phyloP scores from a whole-genome alignment of 2,113 vertebrate species.

The Thryonomys swinderianus region DNA sequence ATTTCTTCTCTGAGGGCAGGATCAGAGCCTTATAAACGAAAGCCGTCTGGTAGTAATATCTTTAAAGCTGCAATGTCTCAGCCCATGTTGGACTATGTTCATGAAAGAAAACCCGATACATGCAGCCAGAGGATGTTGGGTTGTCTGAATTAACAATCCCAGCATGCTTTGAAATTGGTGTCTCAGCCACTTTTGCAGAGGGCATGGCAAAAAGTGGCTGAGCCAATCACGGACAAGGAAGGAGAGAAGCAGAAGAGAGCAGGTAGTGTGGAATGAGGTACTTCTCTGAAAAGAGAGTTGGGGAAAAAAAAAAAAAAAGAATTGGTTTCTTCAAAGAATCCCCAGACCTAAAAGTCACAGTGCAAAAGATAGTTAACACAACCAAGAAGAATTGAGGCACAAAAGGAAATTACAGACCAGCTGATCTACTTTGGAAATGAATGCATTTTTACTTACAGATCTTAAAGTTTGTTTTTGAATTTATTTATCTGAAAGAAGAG shows the following conservation, averaged over 20 bases:
- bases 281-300: constrained; percentile 90
- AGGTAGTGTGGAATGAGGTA: constrained; percentile 92
- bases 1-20: constrained; percentile 77
- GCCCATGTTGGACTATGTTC: constrained; percentile 88
- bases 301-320: constrained; percentile 88
- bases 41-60: constrained; percentile 71
- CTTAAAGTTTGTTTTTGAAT: constrained; percentile 92
- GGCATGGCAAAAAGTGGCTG: constrained; percentile 88
- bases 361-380: constrained; percentile 90
- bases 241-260: constrained; percentile 91
- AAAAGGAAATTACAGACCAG: constrained; percentile 92
- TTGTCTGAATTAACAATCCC: constrained; percentile 91
- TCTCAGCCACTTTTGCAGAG: constrained; percentile 90
- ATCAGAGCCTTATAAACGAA: constrained; percentile 64
- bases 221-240: constrained; percentile 92
- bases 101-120: constrained; percentile 93
- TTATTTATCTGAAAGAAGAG: constrained; percentile 93
- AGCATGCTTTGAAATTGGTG: constrained; percentile 92
- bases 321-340: constrained; percentile 91
- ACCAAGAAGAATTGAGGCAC: constrained; percentile 92
- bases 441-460: constrained; percentile 99
- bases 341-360: constrained; percentile 92
- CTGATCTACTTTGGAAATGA: constrained; percentile 96
- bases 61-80: constrained; percentile 77
- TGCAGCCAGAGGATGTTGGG: constrained; percentile 95